A percentile compares a stretch with the other conserved stretches of the same genome.
Evolutionary conservation across 2,113 vertebrate genomes (phyloP).

Genomic region (Beaufortia kweichowensis): DNA sequence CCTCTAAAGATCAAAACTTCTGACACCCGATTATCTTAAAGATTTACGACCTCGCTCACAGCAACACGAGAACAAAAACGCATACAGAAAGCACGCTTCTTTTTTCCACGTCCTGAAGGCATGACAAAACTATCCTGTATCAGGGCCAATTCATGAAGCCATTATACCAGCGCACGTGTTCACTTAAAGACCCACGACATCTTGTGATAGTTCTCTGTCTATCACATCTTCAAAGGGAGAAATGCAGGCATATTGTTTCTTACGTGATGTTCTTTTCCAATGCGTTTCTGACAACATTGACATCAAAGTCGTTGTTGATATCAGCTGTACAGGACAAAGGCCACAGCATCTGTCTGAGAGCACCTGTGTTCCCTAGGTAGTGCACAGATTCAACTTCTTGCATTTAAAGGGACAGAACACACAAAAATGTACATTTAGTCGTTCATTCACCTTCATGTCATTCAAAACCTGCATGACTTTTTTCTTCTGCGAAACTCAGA

Average conservation of each 20-base stretch:
- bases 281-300: neutral
- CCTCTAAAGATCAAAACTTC: neutral
- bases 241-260: constrained; percentile 22
- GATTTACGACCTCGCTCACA: constrained; percentile 2
- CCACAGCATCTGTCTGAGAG: neutral
- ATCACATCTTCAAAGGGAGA: neutral
- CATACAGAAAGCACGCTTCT: neutral
- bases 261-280: neutral
- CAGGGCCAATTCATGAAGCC: constrained; percentile 32
- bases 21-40: neutral
- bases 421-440: too few relatives aligned
- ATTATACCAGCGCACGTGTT: constrained; percentile 13
- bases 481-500: too few relatives aligned
- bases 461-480: too few relatives aligned
- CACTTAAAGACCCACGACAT: constrained; percentile 20
- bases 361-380: neutral
- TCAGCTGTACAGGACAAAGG: constrained; percentile 6
- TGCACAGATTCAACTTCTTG: too few relatives aligned
- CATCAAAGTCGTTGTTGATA: constrained; percentile 2
- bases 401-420: too few relatives aligned
- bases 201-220: neutral
- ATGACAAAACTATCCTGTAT: constrained; percentile 13
- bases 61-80: constrained; percentile 5
- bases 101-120: constrained; percentile 22
- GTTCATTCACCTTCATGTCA: too few relatives aligned